Conservation (phyloP, 2,888 invertebrate species). For the Harpagoxenus sublaevis region DNA sequence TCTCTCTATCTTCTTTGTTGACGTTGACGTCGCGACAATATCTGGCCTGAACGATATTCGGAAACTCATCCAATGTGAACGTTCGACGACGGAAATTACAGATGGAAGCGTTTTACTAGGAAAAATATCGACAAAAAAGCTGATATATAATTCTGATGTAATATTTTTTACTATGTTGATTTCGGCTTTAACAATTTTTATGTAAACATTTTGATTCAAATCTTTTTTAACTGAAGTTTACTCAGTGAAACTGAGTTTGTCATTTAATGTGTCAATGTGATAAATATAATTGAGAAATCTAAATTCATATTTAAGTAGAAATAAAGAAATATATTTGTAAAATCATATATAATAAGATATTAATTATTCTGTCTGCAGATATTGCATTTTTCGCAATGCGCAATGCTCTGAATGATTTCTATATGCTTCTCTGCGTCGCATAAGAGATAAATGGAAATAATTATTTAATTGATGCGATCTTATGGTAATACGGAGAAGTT, state of each 20-base stretch:
- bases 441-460: slow-evolving; percentile 22
- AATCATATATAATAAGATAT: not conserved
- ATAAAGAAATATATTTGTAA: not conserved
- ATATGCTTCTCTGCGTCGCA: not conserved
- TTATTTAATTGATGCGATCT: slow-evolving; percentile 34
- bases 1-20: slow-evolving; percentile 28
- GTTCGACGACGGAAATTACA: not conserved
- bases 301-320: not conserved
- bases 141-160: not conserved
- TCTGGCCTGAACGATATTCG: slow-evolving; percentile 18
- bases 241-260: not conserved
- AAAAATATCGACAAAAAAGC: not conserved
- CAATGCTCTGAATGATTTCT: not conserved
- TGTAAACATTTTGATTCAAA: not conserved
- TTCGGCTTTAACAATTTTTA: not conserved
- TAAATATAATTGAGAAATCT: not conserved
- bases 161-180: not conserved
- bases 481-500: slow-evolving; percentile 37
- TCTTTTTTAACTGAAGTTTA: not conserved
- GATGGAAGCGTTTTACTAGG: not conserved
- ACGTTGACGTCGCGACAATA: slow-evolving; percentile 11
- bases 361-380: not conserved
- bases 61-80: not conserved
- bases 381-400: not conserved
- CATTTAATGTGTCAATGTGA: not conserved